Conservation (phyloP, 2,113 vertebrate species). For the Elanus axillaris region DNA sequence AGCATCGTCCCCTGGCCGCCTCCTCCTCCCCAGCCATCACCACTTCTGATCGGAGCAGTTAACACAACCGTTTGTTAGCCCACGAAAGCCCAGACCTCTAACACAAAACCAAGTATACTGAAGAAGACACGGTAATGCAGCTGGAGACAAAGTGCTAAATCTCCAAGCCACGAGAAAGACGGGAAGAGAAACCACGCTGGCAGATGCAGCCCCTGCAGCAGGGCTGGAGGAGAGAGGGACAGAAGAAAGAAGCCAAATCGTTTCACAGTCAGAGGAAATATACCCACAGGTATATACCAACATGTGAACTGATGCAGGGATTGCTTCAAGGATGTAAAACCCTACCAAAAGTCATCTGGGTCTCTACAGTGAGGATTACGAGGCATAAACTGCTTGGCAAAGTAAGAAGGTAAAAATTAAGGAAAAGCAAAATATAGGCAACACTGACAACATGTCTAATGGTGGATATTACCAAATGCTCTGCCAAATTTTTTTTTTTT, state of each 20-base stretch:
- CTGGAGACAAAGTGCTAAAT: background rate
- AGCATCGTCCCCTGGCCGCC: background rate
- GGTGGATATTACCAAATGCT: background rate
- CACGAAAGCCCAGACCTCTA: background rate
- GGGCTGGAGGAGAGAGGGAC: background rate
- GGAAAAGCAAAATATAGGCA: background rate
- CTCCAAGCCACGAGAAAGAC: background rate
- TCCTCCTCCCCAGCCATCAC: background rate
- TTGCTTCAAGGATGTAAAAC: background rate
- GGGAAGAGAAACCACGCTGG: background rate
- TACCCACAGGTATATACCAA: background rate
- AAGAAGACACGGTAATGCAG: background rate
- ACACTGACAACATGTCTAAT: fast-evolving
- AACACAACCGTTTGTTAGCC: background rate
- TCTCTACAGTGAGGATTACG: background rate
- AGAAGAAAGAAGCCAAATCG: background rate
- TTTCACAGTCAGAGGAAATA: background rate
- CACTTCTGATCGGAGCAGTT: background rate
- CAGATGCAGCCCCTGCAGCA: background rate
- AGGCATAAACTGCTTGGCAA: background rate
- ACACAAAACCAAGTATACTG: background rate
- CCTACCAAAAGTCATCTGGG: background rate
- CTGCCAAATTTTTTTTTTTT: background rate
- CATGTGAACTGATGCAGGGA: background rate
- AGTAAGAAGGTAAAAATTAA: background rate